Conservation (phyloP, 2,113 vertebrate genomes). For the Cyanoderma ruficeps region DNA sequence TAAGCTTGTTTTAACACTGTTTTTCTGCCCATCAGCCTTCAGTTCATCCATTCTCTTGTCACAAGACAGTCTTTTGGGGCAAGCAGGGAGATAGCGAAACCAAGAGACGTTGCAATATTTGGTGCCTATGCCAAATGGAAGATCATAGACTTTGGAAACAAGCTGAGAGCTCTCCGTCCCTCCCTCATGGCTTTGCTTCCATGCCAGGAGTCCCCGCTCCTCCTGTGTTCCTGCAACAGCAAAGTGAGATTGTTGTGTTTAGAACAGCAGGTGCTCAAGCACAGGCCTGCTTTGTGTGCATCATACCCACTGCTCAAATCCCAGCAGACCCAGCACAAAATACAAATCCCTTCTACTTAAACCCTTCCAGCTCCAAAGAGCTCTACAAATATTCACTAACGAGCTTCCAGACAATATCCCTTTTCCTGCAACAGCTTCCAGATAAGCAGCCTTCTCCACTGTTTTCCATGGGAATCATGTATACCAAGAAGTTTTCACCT, state of each 20-base stretch:
- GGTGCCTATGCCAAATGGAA: constrained; percentile 86
- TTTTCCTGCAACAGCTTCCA: background rate
- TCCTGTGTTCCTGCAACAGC: constrained; percentile 81
- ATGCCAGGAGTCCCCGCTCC: constrained; percentile 86
- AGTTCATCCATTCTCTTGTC: background rate
- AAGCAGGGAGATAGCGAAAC: constrained; percentile 80
- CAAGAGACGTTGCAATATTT: constrained; percentile 73
- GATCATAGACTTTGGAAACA: constrained; percentile 78
- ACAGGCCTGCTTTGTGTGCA: background rate
- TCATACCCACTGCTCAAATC: background rate
- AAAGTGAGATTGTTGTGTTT: background rate
- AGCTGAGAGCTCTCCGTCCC: constrained; percentile 63
- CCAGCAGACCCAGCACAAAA: background rate
- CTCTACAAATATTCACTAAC: background rate
- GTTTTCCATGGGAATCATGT: background rate
- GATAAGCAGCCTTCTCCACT: background rate
- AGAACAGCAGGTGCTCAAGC: background rate
- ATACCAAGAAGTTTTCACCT: background rate
- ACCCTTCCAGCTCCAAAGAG: background rate
- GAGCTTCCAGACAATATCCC: background rate
- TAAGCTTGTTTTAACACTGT: background rate
- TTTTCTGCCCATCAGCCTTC: background rate
- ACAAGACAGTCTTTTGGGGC: constrained; percentile 68
- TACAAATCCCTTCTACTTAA: background rate
- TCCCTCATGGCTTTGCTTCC: constrained; percentile 80